These are phyloP conservation scores for Scaptomyza pallida DNA, from an alignment of 1,140 invertebrate genomes.

Conservation along the genomic window DNA sequence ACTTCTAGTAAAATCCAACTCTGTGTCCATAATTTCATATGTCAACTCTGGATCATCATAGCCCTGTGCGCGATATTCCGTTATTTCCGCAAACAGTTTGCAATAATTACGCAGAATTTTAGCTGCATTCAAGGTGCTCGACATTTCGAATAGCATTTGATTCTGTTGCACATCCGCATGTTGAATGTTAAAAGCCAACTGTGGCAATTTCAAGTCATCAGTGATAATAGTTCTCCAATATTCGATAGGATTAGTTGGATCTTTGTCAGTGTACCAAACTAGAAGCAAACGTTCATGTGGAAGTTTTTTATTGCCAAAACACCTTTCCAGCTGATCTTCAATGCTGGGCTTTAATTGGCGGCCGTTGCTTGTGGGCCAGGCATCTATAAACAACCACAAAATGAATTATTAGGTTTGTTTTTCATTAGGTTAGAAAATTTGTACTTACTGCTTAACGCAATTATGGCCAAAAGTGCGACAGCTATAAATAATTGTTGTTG, in stretches of 20 bases:
- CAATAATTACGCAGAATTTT: not conserved
- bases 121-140: not conserved
- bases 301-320: not conserved
- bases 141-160: conserved; percentile 16
- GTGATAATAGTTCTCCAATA: conserved; percentile 3
- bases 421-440: too few relatives aligned
- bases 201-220: conserved; percentile 1
- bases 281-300: conserved; percentile 13
- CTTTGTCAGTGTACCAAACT: not conserved
- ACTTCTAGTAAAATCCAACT: not conserved
- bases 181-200: not conserved
- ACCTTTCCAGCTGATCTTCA: not conserved
- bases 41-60: not conserved
- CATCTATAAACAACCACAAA: too few relatives aligned
- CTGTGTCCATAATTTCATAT: conserved; percentile 1
- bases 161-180: not conserved
- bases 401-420: too few relatives aligned
- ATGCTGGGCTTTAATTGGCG: not conserved
- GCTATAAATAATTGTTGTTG: not conserved
- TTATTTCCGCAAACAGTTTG: not conserved
- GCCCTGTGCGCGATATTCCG: not conserved
- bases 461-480: not conserved
- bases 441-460: too few relatives aligned
- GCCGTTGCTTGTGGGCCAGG: too few relatives aligned
- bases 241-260: not conserved